Base-by-base conservation (phyloP, 2,888 invertebrate species). In the Trissoscelio sp. region DNA sequence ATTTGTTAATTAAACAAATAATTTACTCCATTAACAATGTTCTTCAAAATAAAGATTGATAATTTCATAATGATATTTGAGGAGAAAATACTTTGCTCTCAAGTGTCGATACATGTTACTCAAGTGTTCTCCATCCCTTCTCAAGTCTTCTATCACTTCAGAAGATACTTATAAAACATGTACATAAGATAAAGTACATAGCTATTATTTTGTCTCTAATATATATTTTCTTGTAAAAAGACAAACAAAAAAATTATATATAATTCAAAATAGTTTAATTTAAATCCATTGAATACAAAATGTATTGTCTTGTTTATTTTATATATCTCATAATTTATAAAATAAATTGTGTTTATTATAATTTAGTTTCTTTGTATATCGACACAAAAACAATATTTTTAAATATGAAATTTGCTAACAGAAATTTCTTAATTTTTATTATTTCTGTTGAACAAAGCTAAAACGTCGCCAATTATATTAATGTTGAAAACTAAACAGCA, bases 51-150 rank as follows among this genome's bases (percentile, higher is more conserved):
- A 39, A 12, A 12, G 2, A 6, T 39, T 39, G 39, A 39, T 46
- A 16, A 20, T 46, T 46, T 46, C 20, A 18, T 20, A 46, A 46
- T 18, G 20, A 9, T 46, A 18, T 46, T 18, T 46, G 46, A 46
- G 20, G 9, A 46, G 46, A 46, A 46, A 42, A 16, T 16, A 42
- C 42, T 7, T 46, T 46, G 20, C 46, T 16, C 20, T 46, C 20
- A 20, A 46, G 20, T 46, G 46, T 18, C 46, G 46, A 46, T 46
- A 46, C 46, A 46, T 11, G 18, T 46, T n/a, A 18, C 46, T 46
- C 46, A 20, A 46, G 46, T 11, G 18, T 18, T 20, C 46, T 46
- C 46, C 18, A 20, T 11, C 46, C 11, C 11, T 1, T 20, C 18
- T 46, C 11, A 18, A 20, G 9, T 20, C 20, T 46, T 46, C 46